Percentiles rank a stretch among this genome's conserved stretches.
Evolutionary conservation across 1,140 invertebrate genomes (phyloP).

Genomic region (Mamestra configurata): DNA sequence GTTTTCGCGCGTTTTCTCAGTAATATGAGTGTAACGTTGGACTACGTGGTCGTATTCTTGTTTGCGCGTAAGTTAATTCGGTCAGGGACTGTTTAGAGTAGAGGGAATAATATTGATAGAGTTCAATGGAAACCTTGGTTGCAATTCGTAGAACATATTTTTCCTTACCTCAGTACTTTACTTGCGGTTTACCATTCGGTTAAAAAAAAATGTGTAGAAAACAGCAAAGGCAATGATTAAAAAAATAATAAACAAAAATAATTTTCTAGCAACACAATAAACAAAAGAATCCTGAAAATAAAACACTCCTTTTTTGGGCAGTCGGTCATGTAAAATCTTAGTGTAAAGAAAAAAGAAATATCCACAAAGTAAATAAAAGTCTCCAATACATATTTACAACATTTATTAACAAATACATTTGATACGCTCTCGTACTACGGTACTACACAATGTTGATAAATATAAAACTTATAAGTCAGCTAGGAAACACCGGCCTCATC

Average conservation of each 20-base stretch:
- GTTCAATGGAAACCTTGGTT: not conserved
- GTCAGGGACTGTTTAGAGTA: constrained; percentile 25
- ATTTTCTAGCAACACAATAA: too few species aligned
- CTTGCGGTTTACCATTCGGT: too few species aligned
- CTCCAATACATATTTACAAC: constrained; percentile 50
- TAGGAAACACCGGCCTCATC: too few species aligned
- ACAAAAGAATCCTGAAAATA: too few species aligned
- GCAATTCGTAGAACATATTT: not conserved
- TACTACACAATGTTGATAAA: constrained; percentile 4
- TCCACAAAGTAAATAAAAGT: constrained; percentile 33
- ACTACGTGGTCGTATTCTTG: constrained; percentile 55
- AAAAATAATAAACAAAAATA: too few species aligned
- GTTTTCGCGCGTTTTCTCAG: constrained; percentile 76
- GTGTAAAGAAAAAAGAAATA: not conserved
- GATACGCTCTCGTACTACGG: constrained; percentile 15
- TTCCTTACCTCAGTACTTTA: not conserved
- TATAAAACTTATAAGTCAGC: constrained; percentile 23
- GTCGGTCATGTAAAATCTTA: too few species aligned
- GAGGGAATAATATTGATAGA: constrained; percentile 21
- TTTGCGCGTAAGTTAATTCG: constrained; percentile 34
- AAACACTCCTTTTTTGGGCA: too few species aligned
- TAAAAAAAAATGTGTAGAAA: too few species aligned
- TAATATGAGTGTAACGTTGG: constrained; percentile 62
- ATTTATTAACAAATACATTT: constrained; percentile 54
- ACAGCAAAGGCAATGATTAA: too few species aligned